These are phyloP conservation scores for Micropoecilia bifurca DNA, from an alignment of 2,797 vertebrate species.

Conservation along the genomic window DNA sequence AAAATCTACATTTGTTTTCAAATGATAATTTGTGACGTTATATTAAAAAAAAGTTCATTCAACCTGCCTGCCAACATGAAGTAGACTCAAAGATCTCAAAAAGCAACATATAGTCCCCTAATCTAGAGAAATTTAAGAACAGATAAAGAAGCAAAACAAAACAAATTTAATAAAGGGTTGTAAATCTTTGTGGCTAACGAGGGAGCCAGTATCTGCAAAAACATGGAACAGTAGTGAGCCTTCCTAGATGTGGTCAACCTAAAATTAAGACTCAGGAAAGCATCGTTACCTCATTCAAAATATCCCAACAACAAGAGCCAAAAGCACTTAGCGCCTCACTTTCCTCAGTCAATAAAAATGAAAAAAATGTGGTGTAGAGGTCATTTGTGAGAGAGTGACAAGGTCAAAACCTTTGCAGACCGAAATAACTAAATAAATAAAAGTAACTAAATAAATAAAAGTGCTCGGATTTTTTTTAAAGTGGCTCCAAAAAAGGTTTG, in stretches of 20 bases:
- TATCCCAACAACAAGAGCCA: background rate
- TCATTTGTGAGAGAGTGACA: background rate
- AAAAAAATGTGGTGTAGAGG: background rate
- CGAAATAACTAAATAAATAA: background rate
- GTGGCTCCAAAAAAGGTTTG: background rate
- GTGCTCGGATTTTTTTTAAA: background rate
- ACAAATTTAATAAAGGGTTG: background rate
- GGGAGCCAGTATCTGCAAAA: background rate
- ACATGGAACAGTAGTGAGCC: background rate
- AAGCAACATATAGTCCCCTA: background rate
- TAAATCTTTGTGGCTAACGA: background rate
- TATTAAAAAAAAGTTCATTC: background rate
- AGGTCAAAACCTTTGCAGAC: background rate
- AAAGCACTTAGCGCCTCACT: background rate
- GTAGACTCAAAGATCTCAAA: background rate
- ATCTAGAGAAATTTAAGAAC: background rate
- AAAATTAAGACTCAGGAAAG: background rate
- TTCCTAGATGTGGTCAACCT: background rate
- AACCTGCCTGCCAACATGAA: background rate
- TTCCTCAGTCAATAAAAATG: background rate
- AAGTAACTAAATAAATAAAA: background rate
- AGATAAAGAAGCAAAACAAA: background rate
- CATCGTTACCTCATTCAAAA: background rate
- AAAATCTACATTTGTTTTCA: background rate
- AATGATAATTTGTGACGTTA: background rate